These are phyloP conservation scores for Reinhardtius hippoglossoides DNA, from an alignment of 2,113 vertebrate genomes.

Conservation along the genomic window DNA sequence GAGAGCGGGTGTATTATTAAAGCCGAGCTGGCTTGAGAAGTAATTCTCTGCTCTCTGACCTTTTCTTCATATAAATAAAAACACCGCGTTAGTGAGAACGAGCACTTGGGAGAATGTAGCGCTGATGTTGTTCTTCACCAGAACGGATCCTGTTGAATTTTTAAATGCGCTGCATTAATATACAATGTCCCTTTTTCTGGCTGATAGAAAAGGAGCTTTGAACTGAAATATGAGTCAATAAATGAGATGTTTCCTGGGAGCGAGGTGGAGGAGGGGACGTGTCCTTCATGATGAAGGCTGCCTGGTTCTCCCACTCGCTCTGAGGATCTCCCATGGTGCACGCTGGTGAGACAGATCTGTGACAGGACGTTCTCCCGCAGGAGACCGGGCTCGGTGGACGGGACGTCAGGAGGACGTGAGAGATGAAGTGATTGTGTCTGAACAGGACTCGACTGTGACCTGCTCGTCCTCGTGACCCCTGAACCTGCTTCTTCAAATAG, in stretches of 20 bases:
- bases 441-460: too few species aligned
- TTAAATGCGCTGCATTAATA: constrained; percentile 21
- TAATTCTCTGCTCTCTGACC: constrained; percentile 13
- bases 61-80: constrained; percentile 40
- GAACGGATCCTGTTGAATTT: background rate
- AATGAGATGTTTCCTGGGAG: constrained; percentile 19
- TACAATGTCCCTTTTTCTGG: background rate
- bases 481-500: too few species aligned
- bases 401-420: background rate
- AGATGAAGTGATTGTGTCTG: constrained; percentile 7
- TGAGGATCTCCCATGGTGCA: constrained; percentile 37
- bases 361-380: constrained; percentile 1
- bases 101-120: background rate
- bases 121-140: background rate
- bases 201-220: background rate
- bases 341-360: constrained; percentile 32
- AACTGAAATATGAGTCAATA: constrained; percentile 10
- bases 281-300: constrained; percentile 4
- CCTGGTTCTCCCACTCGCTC: constrained; percentile 37
- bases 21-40: constrained; percentile 23
- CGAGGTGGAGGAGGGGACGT: constrained; percentile 13
- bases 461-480: too few species aligned
- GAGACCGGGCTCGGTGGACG: too few species aligned
- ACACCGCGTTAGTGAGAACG: background rate
- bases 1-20: constrained; percentile 46